Evolutionary conservation across 1,140 invertebrate species (phyloP).

Genomic region (Anagrus nilaparvatae): DNA sequence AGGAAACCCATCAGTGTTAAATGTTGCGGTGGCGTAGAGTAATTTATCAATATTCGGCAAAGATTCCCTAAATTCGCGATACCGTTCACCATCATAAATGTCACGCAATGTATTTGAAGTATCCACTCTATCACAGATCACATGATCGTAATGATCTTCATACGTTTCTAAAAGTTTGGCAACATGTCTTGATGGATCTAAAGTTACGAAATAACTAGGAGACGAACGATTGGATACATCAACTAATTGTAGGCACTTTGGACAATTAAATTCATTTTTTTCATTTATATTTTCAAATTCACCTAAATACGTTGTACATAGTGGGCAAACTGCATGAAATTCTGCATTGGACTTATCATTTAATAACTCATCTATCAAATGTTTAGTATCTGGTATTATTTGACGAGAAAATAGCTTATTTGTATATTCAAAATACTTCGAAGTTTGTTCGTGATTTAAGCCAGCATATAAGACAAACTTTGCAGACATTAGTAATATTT

Average conservation of each 20-base stretch:
- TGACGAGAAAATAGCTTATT: constrained; percentile 13
- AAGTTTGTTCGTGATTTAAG: too few relatives aligned
- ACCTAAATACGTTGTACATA: constrained; percentile 3
- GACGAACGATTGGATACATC: constrained; percentile 7
- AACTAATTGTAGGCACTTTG: constrained; percentile 6
- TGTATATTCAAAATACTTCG: constrained; percentile 12
- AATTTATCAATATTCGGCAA: background rate
- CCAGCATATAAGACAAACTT: too few relatives aligned
- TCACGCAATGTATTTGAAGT: constrained; percentile 1
- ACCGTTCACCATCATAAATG: constrained; percentile 9
- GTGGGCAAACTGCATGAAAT: constrained; percentile 15
- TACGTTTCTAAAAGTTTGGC: constrained; percentile 6
- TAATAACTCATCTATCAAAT: constrained; percentile 15
- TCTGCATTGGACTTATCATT: constrained; percentile 2
- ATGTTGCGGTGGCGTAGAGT: constrained; percentile 6
- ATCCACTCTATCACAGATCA: constrained; percentile 3
- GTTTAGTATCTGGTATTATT: constrained; percentile 13
- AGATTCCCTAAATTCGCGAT: constrained; percentile 5
- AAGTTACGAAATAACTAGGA: constrained; percentile 13
- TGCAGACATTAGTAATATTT: too few relatives aligned
- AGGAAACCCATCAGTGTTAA: constrained; percentile 12
- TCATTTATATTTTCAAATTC: constrained; percentile 1
- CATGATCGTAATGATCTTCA: constrained; percentile 4
- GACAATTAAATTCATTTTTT: background rate
- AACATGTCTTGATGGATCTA: constrained; percentile 7